A percentile compares a stretch with the other conserved stretches of the same genome.
Evolutionary conservation across 2,113 vertebrate genomes (phyloP).

Genomic region (Ptilorrhoa leucosticta): DNA sequence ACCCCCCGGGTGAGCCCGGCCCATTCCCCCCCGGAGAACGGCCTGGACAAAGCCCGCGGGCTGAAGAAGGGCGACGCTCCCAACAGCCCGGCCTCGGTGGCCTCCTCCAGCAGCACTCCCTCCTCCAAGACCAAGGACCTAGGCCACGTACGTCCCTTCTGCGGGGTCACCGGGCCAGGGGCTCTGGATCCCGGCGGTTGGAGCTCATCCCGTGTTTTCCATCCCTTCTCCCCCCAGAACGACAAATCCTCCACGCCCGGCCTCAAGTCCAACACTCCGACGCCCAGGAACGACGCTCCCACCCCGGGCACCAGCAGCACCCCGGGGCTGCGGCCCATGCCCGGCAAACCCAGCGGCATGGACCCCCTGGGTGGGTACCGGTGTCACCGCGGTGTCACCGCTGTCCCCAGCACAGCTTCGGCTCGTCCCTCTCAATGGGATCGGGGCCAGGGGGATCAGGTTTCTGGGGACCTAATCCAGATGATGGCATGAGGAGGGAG

Average conservation of each 20-base stretch:
- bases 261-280: slow-evolving; percentile 95
- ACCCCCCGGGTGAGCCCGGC: slow-evolving; percentile 90
- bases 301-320: slow-evolving; percentile 95
- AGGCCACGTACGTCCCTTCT: slow-evolving; percentile 77
- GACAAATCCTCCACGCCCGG: slow-evolving; percentile 96
- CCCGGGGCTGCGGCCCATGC: slow-evolving; percentile 88
- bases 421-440: rapidly evolving
- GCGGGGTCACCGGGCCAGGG: rapidly evolving
- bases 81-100: slow-evolving; percentile 92
- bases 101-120: slow-evolving; percentile 95
- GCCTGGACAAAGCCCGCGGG: slow-evolving; percentile 87
- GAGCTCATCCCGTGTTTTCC: not conserved
- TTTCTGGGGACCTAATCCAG: rapidly evolving
- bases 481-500: not conserved
- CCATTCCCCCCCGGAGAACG: slow-evolving; percentile 92
- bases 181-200: rapidly evolving
- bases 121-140: slow-evolving; percentile 97
- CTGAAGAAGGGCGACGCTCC: slow-evolving; percentile 89
- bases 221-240: slow-evolving; percentile 75
- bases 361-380: slow-evolving; percentile 77
- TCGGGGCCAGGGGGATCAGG: rapidly evolving
- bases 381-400: rapidly evolving
- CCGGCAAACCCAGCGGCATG: slow-evolving; percentile 90
- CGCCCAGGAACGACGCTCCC: slow-evolving; percentile 88
- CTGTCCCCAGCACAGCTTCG: rapidly evolving